A percentile compares a stretch with the other conserved stretches of the same genome.
These are phyloP conservation scores for Leucoptera coffeella DNA, from an alignment of 2,888 invertebrate species.

Conservation along the genomic window DNA sequence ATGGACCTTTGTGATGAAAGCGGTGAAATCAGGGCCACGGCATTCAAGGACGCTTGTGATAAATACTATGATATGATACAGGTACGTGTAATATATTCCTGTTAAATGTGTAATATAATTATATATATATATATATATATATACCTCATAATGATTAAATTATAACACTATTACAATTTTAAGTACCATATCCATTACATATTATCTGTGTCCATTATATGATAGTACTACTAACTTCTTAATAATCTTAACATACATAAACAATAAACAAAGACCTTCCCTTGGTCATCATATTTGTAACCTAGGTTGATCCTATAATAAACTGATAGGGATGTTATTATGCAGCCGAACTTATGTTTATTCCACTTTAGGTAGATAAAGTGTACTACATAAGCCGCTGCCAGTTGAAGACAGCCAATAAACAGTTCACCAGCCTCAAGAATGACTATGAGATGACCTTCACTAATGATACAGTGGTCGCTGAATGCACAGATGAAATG, in stretches of 20 bases:
- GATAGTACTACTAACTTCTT: no score
- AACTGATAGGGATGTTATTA: no score
- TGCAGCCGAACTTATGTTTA: no score
- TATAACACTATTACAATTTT: no score
- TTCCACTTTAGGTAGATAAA: conserved; percentile 74
- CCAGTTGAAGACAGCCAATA: conserved; percentile 88
- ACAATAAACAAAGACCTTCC: no score
- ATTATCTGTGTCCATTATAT: no score
- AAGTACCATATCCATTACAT: no score
- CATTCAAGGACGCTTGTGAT: conserved; percentile 81
- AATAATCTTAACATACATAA: no score
- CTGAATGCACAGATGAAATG: conserved; percentile 51
- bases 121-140: neutral
- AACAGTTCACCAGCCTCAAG: conserved; percentile 73
- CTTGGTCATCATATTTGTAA: no score
- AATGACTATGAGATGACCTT: conserved; percentile 97
- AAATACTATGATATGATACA: conserved; percentile 85
- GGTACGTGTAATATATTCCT: no score
- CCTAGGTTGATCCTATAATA: no score
- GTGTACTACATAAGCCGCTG: conserved; percentile 85
- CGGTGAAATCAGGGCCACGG: conserved; percentile 90
- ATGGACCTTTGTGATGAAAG: conserved; percentile 90
- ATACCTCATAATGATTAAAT: no score
- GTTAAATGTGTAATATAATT: neutral
- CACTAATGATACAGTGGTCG: conserved; percentile 62